These are phyloP conservation scores for Machimus rusticus DNA, from an alignment of 2,888 invertebrate genomes.

Conservation along the genomic window DNA sequence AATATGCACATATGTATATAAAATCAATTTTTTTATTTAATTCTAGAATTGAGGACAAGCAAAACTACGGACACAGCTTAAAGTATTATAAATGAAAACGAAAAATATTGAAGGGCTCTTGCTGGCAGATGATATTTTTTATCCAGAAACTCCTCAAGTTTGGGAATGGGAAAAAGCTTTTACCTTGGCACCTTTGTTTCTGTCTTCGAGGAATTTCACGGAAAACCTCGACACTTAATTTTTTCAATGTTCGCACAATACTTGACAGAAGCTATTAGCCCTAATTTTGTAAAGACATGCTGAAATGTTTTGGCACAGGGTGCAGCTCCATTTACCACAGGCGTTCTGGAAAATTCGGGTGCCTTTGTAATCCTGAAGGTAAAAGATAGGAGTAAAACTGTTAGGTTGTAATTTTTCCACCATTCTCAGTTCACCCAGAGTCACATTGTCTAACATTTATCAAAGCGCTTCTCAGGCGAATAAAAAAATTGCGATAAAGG, in stretches of 20 bases:
- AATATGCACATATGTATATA: too few relatives aligned
- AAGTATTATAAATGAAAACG: not conserved
- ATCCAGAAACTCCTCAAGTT: not conserved
- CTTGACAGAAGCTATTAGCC: not conserved
- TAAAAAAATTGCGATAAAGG: slow-evolving; percentile 29
- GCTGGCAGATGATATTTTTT: not conserved
- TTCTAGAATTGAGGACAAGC: too few relatives aligned
- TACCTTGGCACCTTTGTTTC: not conserved
- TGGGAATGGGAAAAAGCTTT: not conserved
- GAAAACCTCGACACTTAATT: not conserved
- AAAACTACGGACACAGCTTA: too few relatives aligned
- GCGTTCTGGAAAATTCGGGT: not conserved
- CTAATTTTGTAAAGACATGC: not conserved
- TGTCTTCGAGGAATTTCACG: not conserved
- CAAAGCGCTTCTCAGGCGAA: slow-evolving; percentile 1
- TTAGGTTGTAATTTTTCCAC: slow-evolving; percentile 16
- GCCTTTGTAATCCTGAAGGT: not conserved
- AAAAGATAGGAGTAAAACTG: not conserved
- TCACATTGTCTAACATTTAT: slow-evolving; percentile 37
- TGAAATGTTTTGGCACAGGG: not conserved
- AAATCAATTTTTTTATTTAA: not conserved
- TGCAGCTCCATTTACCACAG: not conserved
- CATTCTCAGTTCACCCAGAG: slow-evolving; percentile 17
- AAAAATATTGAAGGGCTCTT: not conserved
- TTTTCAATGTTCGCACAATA: not conserved